Base-by-base conservation (phyloP, 2,888 invertebrate species). In the Eristalis tenax region DNA sequence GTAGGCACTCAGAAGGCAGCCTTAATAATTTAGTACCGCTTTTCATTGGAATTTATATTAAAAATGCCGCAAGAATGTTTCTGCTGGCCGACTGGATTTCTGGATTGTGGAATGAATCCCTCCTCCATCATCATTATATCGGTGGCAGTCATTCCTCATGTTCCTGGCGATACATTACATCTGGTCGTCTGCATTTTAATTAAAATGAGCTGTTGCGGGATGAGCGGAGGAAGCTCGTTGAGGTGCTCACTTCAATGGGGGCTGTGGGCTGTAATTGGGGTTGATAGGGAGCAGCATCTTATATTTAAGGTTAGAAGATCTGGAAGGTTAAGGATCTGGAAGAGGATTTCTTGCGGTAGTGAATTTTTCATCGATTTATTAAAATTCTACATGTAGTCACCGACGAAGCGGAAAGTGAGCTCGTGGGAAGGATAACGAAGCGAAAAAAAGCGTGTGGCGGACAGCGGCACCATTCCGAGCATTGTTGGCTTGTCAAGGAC, bases 41-140 rank as follows among this genome's bases (percentile, higher is more conserved):
- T 75, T 80, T 75, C 80, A 61, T 75, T 84, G 84, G 84, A 84
- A 84, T 84, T 84, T 84, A 76, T 84, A 84, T 84, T 84, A 84
- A 84, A 84, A 84, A 84, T 84, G 75, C 84, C 76, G 71, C 69
- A 76, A 43, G 65, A 65, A 75, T 75, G 78, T 68, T 35, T 35
- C 22, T 40, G 75, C n/a, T 64, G 59, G 57, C n/a, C 64, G 64
- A 23, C 64, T 35, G 43, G 64, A 50, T 50, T 50, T 50, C 50
- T 50, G 50, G 50, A 50, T 50, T 50, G 50, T 50, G 50, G 50
- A 50, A 50, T 63, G 50, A 50, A 50, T 63, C 38, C n/a, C 65
- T 35, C 57, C 50, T 75, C 38, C 38, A 35, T 66, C 75, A 75
- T 75, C 65, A 75, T 75, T 75, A 75, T 61, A 18, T 50, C 40